Conservation (phyloP, 2,113 vertebrate genomes). For the Rhizomys pruinosus region DNA sequence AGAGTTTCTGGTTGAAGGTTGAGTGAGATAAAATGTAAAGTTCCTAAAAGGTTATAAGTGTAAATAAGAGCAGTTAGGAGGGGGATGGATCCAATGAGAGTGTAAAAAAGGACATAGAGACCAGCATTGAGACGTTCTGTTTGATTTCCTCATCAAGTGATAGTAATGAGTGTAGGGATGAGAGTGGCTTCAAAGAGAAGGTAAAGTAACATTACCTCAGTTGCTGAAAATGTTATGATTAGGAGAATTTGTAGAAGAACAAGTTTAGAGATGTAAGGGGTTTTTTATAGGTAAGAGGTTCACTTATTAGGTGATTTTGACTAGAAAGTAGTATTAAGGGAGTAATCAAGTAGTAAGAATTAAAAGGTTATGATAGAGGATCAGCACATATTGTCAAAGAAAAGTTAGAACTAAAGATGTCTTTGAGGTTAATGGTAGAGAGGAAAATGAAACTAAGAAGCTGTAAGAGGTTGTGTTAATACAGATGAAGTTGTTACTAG, state of each 20-base stretch:
- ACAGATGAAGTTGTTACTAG: no score
- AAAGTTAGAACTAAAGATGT: no score
- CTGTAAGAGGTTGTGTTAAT: not conserved
- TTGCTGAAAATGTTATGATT: not conserved
- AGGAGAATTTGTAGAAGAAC: fast-evolving
- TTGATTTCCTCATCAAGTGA: not conserved
- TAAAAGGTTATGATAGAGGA: not conserved
- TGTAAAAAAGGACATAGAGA: not conserved
- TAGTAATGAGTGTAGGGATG: not conserved
- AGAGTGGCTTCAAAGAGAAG: not conserved
- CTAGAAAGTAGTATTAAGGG: not conserved
- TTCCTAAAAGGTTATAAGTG: fast-evolving
- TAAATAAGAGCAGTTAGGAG: not conserved
- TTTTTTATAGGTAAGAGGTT: not conserved
- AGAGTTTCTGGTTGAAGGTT: fast-evolving
- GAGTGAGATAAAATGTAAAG: not conserved
- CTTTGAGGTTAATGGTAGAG: no score
- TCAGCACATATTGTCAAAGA: no score
- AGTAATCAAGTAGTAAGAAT: not conserved
- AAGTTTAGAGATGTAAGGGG: not conserved
- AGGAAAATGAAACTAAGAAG: no score
- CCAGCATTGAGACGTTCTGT: not conserved
- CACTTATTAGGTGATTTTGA: not conserved
- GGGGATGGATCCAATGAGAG: fast-evolving
- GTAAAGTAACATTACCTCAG: not conserved